Evolutionary conservation across 2,888 invertebrate genomes (phyloP).

Genomic region (Drosophila stalkeri): DNA sequence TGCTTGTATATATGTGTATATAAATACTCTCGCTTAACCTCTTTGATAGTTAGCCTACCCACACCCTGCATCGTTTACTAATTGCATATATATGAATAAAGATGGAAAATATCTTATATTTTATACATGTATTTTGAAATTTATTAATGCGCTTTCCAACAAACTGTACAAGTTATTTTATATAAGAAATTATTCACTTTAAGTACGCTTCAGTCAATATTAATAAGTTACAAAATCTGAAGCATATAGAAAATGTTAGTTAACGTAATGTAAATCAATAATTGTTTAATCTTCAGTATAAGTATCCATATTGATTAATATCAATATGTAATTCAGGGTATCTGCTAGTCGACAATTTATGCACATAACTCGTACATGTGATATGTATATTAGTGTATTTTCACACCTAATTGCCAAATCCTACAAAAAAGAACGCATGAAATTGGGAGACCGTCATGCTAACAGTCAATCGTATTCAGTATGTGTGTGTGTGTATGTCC

Average conservation of each 20-base stretch:
- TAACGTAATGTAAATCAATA: too few species aligned
- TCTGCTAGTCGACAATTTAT: constrained; percentile 1
- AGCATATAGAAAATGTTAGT: too few species aligned
- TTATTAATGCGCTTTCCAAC: too few species aligned
- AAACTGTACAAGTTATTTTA: too few species aligned
- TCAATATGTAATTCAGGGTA: not conserved
- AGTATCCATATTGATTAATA: not conserved
- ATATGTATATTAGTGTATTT: constrained; percentile 5
- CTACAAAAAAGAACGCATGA: constrained; percentile 22
- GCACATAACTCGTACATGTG: not conserved
- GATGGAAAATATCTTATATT: too few species aligned
- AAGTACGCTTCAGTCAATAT: not conserved
- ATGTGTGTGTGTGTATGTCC: not conserved
- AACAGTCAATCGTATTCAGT: constrained; percentile 14
- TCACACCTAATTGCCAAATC: constrained; percentile 38
- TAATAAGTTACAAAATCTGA: not conserved
- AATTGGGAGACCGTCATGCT: constrained; percentile 20
- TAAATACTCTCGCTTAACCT: too few species aligned
- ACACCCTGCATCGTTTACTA: not conserved
- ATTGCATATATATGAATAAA: too few species aligned
- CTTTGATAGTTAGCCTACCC: not conserved
- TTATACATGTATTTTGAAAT: too few species aligned
- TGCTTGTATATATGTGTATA: not conserved
- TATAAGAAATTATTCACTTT: not conserved
- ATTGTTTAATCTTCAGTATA: too few species aligned